Percentiles rank a stretch among this genome's conserved stretches.
Evolutionary conservation across 2,888 invertebrate genomes (phyloP).

Genomic region (Tetropium fuscum): DNA sequence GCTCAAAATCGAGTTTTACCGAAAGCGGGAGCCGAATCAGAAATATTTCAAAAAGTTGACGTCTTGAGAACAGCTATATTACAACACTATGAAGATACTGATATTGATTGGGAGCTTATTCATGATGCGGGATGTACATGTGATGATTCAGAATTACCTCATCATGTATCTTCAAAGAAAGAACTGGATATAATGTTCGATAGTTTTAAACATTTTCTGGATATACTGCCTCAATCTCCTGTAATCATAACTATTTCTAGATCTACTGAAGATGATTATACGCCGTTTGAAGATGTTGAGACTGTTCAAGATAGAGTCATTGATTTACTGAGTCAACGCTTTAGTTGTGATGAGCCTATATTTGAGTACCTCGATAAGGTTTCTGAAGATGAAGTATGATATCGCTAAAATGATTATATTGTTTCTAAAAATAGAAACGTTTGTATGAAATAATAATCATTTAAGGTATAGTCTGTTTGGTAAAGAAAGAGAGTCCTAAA

Average conservation of each 20-base stretch:
- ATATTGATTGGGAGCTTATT: constrained; percentile 83
- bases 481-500: too few species aligned
- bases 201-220: constrained; percentile 72
- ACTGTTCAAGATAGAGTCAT: constrained; percentile 79
- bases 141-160: constrained; percentile 86
- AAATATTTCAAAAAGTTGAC: constrained; percentile 58
- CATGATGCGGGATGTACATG: constrained; percentile 91
- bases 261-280: constrained; percentile 91
- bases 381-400: constrained; percentile 25
- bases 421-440: too few species aligned
- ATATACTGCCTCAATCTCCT: constrained; percentile 72
- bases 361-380: constrained; percentile 64
- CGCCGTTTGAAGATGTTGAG: constrained; percentile 86
- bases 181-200: constrained; percentile 76
- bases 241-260: constrained; percentile 84
- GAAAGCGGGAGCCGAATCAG: constrained; percentile 52
- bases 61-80: constrained; percentile 68
- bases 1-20: constrained; percentile 71
- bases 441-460: too few species aligned
- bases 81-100: constrained; percentile 70
- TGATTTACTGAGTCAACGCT: constrained; percentile 69
- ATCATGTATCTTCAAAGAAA: constrained; percentile 79
- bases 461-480: too few species aligned
- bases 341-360: constrained; percentile 68
- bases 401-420: too few species aligned